Evolutionary conservation across 2,888 invertebrate species (phyloP).

Genomic region (Synanthedon formicaeformis): DNA sequence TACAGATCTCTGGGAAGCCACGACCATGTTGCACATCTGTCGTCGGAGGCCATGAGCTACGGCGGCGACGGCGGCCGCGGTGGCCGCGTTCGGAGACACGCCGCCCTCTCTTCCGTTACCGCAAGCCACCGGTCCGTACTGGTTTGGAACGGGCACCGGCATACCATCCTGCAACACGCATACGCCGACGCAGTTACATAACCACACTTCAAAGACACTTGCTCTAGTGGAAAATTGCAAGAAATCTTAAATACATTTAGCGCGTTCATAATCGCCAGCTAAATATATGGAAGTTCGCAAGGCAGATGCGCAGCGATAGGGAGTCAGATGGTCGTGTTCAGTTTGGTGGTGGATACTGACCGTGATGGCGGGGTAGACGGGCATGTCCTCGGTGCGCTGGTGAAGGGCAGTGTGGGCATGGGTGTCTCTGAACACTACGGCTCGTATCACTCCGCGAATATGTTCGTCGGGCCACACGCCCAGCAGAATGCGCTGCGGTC

Average conservation of each 20-base stretch:
- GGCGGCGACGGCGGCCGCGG: slow-evolving; percentile 87
- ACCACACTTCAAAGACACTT: not conserved
- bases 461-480: slow-evolving; percentile 96
- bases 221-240: slow-evolving; percentile 2
- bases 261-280: slow-evolving; percentile 1
- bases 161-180: slow-evolving; percentile 73
- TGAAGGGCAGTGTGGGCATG: slow-evolving; percentile 81
- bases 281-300: not conserved
- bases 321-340: not conserved
- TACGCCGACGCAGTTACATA: slow-evolving; percentile 11
- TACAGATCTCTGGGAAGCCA: slow-evolving; percentile 58
- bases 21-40: slow-evolving; percentile 88
- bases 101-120: slow-evolving; percentile 69
- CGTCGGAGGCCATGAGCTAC: slow-evolving; percentile 88
- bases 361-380: slow-evolving; percentile 57
- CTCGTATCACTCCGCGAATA: slow-evolving; percentile 91
- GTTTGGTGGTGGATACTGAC: slow-evolving; percentile 39
- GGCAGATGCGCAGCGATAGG: slow-evolving; percentile 38
- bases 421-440: slow-evolving; percentile 91
- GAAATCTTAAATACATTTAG: slow-evolving; percentile 7
- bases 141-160: slow-evolving; percentile 51
- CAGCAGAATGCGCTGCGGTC: slow-evolving; percentile 89
- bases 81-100: slow-evolving; percentile 75
- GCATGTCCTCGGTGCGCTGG: slow-evolving; percentile 78
- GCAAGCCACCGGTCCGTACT: slow-evolving; percentile 69